These are phyloP conservation scores for Apis dorsata DNA, from an alignment of 1,140 invertebrate genomes.

Conservation along the genomic window DNA sequence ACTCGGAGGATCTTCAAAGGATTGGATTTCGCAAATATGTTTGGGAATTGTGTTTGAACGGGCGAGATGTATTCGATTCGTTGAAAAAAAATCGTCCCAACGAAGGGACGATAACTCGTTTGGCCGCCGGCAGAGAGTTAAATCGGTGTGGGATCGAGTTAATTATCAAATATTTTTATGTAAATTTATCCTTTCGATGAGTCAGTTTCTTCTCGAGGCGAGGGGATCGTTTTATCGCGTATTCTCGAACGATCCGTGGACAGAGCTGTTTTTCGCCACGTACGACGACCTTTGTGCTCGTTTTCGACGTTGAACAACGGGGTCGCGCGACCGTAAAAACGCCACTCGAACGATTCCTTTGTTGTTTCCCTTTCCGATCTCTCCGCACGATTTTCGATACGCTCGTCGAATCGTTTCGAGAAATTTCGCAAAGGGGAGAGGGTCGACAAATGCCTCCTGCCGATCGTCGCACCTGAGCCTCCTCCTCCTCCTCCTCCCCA, in stretches of 20 bases:
- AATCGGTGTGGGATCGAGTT: slow-evolving; percentile 18
- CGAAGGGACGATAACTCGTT: neutral
- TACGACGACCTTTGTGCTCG: neutral
- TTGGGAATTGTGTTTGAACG: too few species aligned
- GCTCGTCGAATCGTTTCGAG: neutral
- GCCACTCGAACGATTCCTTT: neutral
- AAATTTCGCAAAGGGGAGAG: slow-evolving; percentile 37
- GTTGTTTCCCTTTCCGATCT: neutral
- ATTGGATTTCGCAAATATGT: too few species aligned
- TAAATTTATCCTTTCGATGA: slow-evolving; percentile 21
- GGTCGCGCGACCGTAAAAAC: neutral
- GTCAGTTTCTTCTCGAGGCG: neutral
- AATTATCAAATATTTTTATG: slow-evolving; percentile 39
- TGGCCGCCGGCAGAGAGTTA: neutral
- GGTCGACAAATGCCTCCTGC: slow-evolving; percentile 53
- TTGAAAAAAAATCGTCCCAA: slow-evolving; percentile 7
- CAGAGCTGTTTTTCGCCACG: neutral
- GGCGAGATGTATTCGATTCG: neutral
- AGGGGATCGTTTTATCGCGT: neutral
- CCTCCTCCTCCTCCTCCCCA: slow-evolving; percentile 24
- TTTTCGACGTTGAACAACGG: neutral
- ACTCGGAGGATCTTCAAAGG: too few species aligned
- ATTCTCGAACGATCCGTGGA: neutral
- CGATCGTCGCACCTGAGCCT: slow-evolving; percentile 58
- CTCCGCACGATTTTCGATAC: neutral